Evolutionary conservation across 2,113 vertebrate genomes (phyloP), one percentile per base, ranked within the genome.

Genomic region (Lycaon pictus): DNA sequence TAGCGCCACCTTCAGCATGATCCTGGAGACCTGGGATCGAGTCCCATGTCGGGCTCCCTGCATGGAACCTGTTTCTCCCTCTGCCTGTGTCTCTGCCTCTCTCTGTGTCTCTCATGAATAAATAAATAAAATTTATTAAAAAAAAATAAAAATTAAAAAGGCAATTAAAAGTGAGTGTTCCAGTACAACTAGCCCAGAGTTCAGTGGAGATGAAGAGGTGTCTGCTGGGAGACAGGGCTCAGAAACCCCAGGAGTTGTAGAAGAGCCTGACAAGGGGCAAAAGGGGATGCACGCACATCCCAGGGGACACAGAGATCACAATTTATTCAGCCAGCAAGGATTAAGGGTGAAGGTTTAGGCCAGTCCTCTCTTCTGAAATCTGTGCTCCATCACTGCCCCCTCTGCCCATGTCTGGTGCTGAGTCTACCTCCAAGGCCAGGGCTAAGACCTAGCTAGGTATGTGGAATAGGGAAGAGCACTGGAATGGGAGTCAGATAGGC

Each of bases 141-240:
- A 43, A 43, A 43, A 43, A 56, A 56, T 56, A 11, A 23, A 15
- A 48, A 17, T 7, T 56, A 56, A 67, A 69, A 71, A 84, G n/a
- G 60, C 82, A 93, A 69, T 96, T 93, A 80, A 81, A 87, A 97
- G 58, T 25, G 82, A 95, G 35, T 69, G 48, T 60, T 90, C 72
- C 82, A 82, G 53, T 87, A 51, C 56, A 80, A 29, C 79, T 97
- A 97, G 43, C 74, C 25, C 32, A 53, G 84, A 86, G 91, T 72
- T 77, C 43, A 15, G 58, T 71, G 79, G 81, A 72, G 43, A 79
- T 65, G 58, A 69, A 55, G 83, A 96, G 55, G 51, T 0, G 15
- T 55, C 85, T 93, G 76, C 83, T 88, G 69, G 35, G 63, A 81
- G 53, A 76, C 48, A 9, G 69, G 71, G 25, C 29, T 62, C 56